phyloP scores from a whole-genome alignment of 2,797 vertebrate genomes.

The Sebastes kiyomatsui region DNA sequence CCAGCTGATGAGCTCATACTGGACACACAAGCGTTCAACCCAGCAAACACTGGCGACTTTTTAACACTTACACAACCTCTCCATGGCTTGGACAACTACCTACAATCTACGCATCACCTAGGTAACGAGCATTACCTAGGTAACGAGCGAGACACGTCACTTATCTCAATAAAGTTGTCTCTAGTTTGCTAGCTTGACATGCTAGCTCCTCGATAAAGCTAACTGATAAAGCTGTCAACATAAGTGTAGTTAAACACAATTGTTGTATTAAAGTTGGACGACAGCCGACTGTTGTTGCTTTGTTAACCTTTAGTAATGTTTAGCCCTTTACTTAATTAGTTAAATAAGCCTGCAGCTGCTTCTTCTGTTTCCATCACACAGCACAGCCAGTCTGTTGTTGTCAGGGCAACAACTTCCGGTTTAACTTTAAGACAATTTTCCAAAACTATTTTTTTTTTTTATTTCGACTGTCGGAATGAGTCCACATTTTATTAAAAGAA shows the following conservation, averaged over 20 bases:
- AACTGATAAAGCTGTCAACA: background rate
- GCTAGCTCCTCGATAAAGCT: constrained; percentile 35
- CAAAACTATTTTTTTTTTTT: background rate
- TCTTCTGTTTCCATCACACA: background rate
- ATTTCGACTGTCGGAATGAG: accelerated
- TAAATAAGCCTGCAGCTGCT: background rate
- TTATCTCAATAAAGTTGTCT: constrained; percentile 16
- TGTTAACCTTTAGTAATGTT: background rate
- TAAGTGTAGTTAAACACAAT: background rate
- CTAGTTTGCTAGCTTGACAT: constrained; percentile 35
- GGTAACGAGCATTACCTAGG: background rate
- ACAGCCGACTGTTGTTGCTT: background rate
- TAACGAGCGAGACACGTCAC: background rate
- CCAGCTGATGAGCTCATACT: constrained; percentile 65
- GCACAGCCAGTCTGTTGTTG: constrained; percentile 24
- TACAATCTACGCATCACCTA: too few species aligned
- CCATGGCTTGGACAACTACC: too few species aligned
- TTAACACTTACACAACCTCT: too few species aligned
- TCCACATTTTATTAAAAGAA: accelerated
- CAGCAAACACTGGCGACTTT: too few species aligned
- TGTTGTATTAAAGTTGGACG: background rate
- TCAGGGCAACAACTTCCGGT: constrained; percentile 62
- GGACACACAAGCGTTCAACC: background rate
- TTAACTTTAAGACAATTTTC: background rate
- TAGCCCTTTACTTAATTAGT: background rate